A percentile compares a stretch with the other conserved stretches of the same genome.
Conservation (phyloP, 2,113 vertebrate genomes). For the Acanthisitta chloris region DNA sequence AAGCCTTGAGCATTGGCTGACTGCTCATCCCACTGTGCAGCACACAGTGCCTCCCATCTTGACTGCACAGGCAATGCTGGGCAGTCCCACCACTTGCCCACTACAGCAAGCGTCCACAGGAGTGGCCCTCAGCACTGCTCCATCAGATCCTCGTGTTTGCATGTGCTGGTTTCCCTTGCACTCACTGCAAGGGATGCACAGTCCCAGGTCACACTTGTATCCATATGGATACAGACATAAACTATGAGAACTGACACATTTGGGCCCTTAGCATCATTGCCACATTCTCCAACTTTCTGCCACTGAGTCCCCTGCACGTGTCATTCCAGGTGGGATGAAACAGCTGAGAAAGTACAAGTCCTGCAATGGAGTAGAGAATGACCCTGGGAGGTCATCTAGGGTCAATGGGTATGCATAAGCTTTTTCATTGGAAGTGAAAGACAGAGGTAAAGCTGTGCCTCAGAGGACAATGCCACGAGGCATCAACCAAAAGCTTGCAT, state of each 20-base stretch:
- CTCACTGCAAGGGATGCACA: not conserved
- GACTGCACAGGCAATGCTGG: not conserved
- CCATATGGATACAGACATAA: not conserved
- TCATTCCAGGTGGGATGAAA: not conserved
- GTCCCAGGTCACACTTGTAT: not conserved
- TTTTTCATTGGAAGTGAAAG: not conserved
- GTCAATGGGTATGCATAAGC: not conserved
- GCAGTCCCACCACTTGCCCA: not conserved
- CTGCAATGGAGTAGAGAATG: not conserved
- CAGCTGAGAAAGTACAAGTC: not conserved
- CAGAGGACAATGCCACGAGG: not conserved
- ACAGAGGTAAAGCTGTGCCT: not conserved
- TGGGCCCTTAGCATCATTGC: not conserved
- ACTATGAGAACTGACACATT: not conserved
- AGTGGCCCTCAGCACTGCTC: not conserved
- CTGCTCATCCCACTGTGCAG: not conserved
- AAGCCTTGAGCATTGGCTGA: not conserved
- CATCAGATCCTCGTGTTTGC: accelerated
- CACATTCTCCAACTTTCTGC: not conserved
- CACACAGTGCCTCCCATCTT: not conserved
- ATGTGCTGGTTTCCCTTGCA: accelerated
- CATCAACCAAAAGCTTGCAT: not conserved
- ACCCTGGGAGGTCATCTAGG: not conserved
- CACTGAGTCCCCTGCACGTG: not conserved
- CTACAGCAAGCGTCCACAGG: not conserved